A percentile compares a stretch with the other conserved stretches of the same genome.
phyloP scores from a whole-genome alignment of 2,113 vertebrate species.

The Eclectus roratus region DNA sequence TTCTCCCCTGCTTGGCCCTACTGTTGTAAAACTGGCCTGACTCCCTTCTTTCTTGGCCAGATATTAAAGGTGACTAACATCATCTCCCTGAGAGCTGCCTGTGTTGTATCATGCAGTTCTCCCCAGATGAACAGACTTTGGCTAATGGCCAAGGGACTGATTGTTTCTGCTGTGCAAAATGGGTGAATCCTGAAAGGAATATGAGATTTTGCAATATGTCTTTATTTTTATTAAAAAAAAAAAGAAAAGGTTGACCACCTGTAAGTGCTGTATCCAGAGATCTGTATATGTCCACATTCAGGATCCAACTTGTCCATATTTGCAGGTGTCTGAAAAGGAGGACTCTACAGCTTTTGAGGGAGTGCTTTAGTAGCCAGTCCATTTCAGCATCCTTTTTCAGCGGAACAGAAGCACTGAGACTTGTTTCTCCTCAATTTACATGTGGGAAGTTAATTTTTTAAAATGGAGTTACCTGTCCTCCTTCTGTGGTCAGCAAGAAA shows the following conservation, averaged over 20 bases:
- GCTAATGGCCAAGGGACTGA: fast-evolving
- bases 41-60: not conserved
- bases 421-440: not conserved
- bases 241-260: not conserved
- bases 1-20: not conserved
- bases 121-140: not conserved
- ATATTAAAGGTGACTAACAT: not conserved
- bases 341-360: not conserved
- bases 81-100: not conserved
- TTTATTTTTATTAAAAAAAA: not conserved
- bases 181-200: not conserved
- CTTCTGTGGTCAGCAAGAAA: not conserved
- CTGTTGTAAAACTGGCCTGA: not conserved
- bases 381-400: not conserved
- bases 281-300: not conserved
- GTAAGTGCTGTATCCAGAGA: not conserved
- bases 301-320: not conserved
- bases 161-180: not conserved
- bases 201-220: not conserved
- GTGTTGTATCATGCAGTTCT: not conserved
- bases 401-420: not conserved
- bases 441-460: not conserved
- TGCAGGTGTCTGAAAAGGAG: not conserved
- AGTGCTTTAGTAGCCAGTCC: not conserved
- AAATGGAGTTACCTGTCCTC: not conserved